Base-by-base conservation (phyloP, 1,140 invertebrate species). In the Tribolium castaneum region DNA sequence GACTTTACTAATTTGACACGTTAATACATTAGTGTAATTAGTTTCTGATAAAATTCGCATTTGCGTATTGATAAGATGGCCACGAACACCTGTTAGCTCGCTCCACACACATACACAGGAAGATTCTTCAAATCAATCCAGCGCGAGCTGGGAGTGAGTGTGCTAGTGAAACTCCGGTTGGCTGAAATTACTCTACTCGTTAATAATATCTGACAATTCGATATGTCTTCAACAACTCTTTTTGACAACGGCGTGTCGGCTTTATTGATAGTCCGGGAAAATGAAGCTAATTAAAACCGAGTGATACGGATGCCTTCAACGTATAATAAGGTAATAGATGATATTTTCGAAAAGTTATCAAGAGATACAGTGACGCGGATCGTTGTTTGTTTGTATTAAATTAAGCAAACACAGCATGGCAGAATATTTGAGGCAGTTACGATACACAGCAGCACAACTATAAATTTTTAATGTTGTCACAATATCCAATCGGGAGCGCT, bases 21-120 rank as follows among this genome's bases (percentile, higher is more conserved):
- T 35, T 66, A 30, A 66, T 66, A 66, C 59, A 66, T 66, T 66
- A 66, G n/a, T 13, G 22, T 66, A 66, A 66, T 72, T 72, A 19
- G 39, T 49, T 54, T 52, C 10, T 73, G 71, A 73, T 73, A 73
- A 73, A 73, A 73, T 73, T 73, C 71, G 52, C 71, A 73, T 73
- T 52, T 73, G 52, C 71, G 49, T 73, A 73, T 52, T 73, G 71
- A 73, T 73, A 73, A 73, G 45, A 19, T 49, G 50, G 70, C 2
- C 70, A 72, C 30, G 71, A 34, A 35, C 71, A 73, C 71, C 71
- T 73, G 71, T 73, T 73, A 34, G 49, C 49, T 50, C 13, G 71
- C 71, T 35, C 25, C 5, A 30, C 25, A 73, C 71, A 73, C 49
- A 34, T 73, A 30, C 49, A 34, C 54, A 30, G 52, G 22, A 73